Evolutionary conservation across 2,113 vertebrate genomes (phyloP).

Genomic region (Chaetodon auriga): DNA sequence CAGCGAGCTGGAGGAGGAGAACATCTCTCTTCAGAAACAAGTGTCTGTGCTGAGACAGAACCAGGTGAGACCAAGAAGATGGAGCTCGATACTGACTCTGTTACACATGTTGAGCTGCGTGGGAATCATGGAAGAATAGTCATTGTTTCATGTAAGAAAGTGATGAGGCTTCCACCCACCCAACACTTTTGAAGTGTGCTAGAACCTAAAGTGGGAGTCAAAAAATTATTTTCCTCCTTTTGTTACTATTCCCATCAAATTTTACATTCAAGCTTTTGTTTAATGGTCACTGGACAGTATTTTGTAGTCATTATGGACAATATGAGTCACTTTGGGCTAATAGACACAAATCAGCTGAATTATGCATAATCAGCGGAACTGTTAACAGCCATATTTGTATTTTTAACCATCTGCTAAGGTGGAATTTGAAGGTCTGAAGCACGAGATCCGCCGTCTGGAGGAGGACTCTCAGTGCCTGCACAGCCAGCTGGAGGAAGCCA

Average conservation of each 20-base stretch:
- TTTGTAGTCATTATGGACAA: neutral
- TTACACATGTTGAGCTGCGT: neutral
- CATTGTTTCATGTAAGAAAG: neutral
- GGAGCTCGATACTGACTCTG: neutral
- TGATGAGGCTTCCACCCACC: neutral
- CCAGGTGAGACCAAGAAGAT: slow-evolving; percentile 85
- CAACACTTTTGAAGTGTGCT: neutral
- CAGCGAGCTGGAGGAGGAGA: slow-evolving; percentile 97
- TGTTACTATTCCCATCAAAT: too few relatives aligned
- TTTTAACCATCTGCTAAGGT: slow-evolving; percentile 84
- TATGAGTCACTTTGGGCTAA: neutral
- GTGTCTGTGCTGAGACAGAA: slow-evolving; percentile 95
- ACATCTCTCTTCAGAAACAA: slow-evolving; percentile 98
- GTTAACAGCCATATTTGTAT: neutral
- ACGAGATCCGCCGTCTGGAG: slow-evolving; percentile 96
- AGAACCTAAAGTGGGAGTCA: neutral
- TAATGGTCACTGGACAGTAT: neutral
- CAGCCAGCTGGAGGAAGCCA: slow-evolving; percentile 95
- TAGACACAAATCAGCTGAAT: neutral
- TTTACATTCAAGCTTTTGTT: neutral
- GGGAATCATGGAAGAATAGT: neutral
- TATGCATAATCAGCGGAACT: neutral
- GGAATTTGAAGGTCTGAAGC: slow-evolving; percentile 98
- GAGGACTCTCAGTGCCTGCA: slow-evolving; percentile 95
- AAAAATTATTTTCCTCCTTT: too few relatives aligned